Evolutionary conservation across 2,888 invertebrate species (phyloP).

Genomic region (Hetaerina titia): DNA sequence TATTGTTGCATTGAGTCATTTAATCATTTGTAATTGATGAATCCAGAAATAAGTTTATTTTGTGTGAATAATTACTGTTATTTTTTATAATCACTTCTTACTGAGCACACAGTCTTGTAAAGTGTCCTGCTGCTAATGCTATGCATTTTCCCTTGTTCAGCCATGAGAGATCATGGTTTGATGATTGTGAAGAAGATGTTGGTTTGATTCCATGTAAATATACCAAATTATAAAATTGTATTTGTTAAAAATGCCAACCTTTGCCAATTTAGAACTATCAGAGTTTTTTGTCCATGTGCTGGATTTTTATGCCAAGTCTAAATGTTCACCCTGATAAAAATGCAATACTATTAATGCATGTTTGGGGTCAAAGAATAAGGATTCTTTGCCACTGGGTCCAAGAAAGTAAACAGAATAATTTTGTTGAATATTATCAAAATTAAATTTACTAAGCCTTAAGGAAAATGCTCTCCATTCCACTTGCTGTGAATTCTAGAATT

Average conservation of each 20-base stretch:
- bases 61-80: background rate
- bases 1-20: background rate
- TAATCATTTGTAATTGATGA: background rate
- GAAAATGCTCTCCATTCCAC: no score
- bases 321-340: background rate
- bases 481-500: no score
- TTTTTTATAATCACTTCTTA: background rate
- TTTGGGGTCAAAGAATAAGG: background rate
- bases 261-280: background rate
- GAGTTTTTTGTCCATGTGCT: background rate
- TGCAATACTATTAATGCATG: no score
- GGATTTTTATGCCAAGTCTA: background rate
- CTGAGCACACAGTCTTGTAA: background rate
- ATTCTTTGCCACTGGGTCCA: background rate
- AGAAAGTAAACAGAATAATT: background rate
- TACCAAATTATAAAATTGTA: background rate
- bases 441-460: no score
- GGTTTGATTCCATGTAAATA: slow-evolving; percentile 2
- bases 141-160: background rate
- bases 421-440: no score
- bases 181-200: background rate
- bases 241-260: background rate
- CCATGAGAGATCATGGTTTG: background rate
- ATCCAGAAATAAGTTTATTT: background rate
- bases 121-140: background rate